Evolutionary conservation across 2,888 invertebrate genomes (phyloP), one percentile per base, ranked within the genome.

Genomic region (Unio delphinus): DNA sequence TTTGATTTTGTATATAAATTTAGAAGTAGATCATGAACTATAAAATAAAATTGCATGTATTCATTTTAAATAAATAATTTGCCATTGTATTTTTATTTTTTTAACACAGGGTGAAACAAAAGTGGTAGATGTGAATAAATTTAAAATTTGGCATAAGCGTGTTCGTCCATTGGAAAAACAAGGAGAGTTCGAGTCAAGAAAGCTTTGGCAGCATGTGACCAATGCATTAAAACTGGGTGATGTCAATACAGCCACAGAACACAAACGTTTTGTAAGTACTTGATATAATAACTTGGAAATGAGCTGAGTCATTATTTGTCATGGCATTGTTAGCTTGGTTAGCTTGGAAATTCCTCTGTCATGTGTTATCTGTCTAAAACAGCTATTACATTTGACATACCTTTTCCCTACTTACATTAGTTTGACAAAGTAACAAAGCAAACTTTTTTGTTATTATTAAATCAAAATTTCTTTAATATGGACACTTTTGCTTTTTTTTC

Each of bases 161-260:
- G 90, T 91, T 18, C 83, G 91, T 28, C 91, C 91, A 0, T 18
- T 91, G 11, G 79, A 85, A 4, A 81, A 86, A 56, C 92, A 92
- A 80, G 85, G 85, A 26, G 87, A 87, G n/a, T 86, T 87, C 78
- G 92, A 92, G 79, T 92, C 92, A 0, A 84, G 91, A 3, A 87
- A 86, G 67, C 83, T 92, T 28, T 92, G 92, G 92, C 83, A 88
- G 62, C 84, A 90, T 77, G 91, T 92, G 17, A 91, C 91, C 6
- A 88, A 88, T 68, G 89, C 90, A 28, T 82, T 92, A 28, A 81
- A 83, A 66, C 80, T 86, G 3, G 89, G 89, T 17, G 90, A 91
- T 75, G 84, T 90, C 30, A 85, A 87, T 60, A 87, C 84, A n/a
- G 91, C 91, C 54, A 90, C 91, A 15, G 87, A 89, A 76, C 89